Evolutionary conservation across 1,140 invertebrate species (phyloP), one percentile per base, ranked within the genome.

Genomic region (Zaprionus camerounensis): DNA sequence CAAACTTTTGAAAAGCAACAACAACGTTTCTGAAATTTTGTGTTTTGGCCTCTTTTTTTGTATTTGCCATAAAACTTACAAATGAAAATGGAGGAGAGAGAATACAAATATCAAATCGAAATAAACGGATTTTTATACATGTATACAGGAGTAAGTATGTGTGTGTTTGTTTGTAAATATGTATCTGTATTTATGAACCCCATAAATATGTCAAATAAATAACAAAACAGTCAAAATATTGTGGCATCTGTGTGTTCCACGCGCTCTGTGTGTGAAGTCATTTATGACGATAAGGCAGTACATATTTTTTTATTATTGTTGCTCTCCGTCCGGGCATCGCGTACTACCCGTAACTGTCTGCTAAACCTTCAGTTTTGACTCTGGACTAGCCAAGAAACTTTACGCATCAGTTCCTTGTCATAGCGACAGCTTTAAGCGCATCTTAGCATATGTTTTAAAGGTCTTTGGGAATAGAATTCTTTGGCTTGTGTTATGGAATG

Each of bases 121-220:
- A 87, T 87, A 87, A 87, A 87, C 81, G 83, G 81, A 81, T 80
- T 88, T 83, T 78, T 78, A 83, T 83, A 83, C 28, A 56, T 34
- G 26, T 38, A 49, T 59, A 34, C 31, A 26, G 36, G 28, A 59
- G 17, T 56, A 59, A 36, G 56, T 58, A 38, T 59, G 49, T 82
- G 51, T 85, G 82, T 79, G 51, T 85, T 76, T 85, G 86, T 84
- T 17, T 41, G 26, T 56, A 59, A 26, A 51, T 69, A 64, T 86
- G 55, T 88, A 88, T 81, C 64, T 87, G 84, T 87, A 87, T 87
- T 87, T 87, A 87, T 88, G 83, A 87, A 88, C 81, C 84, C 81
- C 83, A 87, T 87, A 87, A 87, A 87, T 87, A 87, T 87, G 83
- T 87, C 83, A 87, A 87, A 87, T 87, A 87, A 87, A 88, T 87